Base-by-base conservation (phyloP, 2,113 vertebrate genomes). In the Chlorodrepanis virens region DNA sequence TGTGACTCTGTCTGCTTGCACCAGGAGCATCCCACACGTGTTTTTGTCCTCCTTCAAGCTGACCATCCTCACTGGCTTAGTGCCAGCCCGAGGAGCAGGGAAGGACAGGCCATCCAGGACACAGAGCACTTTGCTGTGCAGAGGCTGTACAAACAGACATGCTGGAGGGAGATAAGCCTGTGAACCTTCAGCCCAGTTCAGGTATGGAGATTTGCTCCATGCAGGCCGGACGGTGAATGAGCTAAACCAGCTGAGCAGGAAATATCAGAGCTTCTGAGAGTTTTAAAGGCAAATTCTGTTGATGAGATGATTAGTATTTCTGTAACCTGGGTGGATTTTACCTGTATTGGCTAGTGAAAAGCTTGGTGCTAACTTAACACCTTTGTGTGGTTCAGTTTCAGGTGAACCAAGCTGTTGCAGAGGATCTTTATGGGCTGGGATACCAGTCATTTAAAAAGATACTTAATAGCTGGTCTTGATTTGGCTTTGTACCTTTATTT, bases 241-340 rank as follows among this genome's bases (percentile, higher is more conserved):
- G 60, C 85, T 87, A 72, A 97, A 93, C 90, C 5, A 1, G 93
- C 89, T 78, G 24, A 94, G 80, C 93, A 94, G 92, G 86, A 95
- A 96, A 69, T 42, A 65, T 56, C 10, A 11, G 87, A 90, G 83
- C 83, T 83, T 59, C 75, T 20, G 63, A 88, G 88, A 83, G 40
- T 86, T 93, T 75, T 86, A 60, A 71, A 96, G 68, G 82, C 72
- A 56, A 86, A 72, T 35, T 80, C 31, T 49, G 44, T 45, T 90
- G 90, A 69, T 57, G 82, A 64, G 59, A 11, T 90, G 68, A 70
- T 90, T 67, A 24, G 28, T 53, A 12, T 83, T 31, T 47, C 29
- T 72, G 39, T 69, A 72, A 90, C 49, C 49, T 47, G 11, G 3
- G 49, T 93, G 68, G 59, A 42, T 92, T 91, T 93, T 92, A 63